Evolutionary conservation across 2,797 vertebrate species (phyloP), one percentile per base, ranked within the genome.

Genomic region (Sciurus vulgaris): DNA sequence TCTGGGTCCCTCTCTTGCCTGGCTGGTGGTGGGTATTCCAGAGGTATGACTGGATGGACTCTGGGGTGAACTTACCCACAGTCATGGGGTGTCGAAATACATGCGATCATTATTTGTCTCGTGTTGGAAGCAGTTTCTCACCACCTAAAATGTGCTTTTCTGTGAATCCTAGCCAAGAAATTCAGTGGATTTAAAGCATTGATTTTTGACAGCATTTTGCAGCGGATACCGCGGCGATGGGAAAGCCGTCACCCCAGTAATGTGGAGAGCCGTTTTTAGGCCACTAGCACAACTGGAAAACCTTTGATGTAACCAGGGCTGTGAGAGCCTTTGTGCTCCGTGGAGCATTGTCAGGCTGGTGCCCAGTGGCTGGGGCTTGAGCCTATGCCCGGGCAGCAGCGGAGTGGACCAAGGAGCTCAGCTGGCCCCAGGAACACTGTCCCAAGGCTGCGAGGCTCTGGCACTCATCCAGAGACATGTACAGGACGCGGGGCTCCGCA

Each of bases 141-240:
- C 51, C 10, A 20, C 76, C 65, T 73, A 5, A 38, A 78, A 74
- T 12, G 84, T 15, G 54, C 69, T 51, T 86, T 59, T 67, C 86
- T 13, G 1, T 6, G 61, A 77, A 76, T 70, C 5, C 28, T 12
- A 17, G 85, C 72, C 85, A 73, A 59, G 84, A 89, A 35, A 54
- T 28, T 63, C 56, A 8, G 63, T 2, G 70, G 90, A 86, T 56
- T 72, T 14, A 24, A 13, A n/a, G 47, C n/a, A 87, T 35, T 3
- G 82, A 83, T 94, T 82, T 86, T 51, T 44, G 56, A 81, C 38
- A 9, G 74, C 59, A 38, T n/a, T 85, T 76, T 47, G 47, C 61
- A 74, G 89, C 0, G 5, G 59, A 63, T 49, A 20, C 44, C 5
- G 8, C 2, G 17, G 78, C 2, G 2, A 44, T 3, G 20, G 76